Evolutionary conservation across 2,797 vertebrate species (phyloP), one percentile per base, ranked within the genome.

Genomic region (Danionella dracula): DNA sequence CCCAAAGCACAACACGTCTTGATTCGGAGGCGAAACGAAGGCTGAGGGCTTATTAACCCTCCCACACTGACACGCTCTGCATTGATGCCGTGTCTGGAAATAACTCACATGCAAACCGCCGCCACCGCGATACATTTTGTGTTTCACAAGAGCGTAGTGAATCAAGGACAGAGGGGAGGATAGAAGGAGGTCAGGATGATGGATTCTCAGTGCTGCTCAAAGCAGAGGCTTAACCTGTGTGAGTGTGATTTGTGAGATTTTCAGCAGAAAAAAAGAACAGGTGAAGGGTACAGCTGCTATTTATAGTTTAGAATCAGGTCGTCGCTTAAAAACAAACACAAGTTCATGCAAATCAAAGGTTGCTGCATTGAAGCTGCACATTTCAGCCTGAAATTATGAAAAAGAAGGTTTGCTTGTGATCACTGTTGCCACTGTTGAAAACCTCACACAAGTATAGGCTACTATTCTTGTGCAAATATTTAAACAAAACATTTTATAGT

Each of bases 21-120:
- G 4, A 11, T 48, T 38, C 44, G 44, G 44, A 57, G 16, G 31
- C 53, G 58, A 63, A 50, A 42, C 35, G 53, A 61, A 75, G 46
- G 55, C 49, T 55, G 45, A n/a, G 42, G 40, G 70, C 67, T 73
- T 73, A 60, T 78, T 75, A 68, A 65, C 63, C 44, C 60, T 65
- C 71, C 67, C 41, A 71, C 71, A 23, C 64, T 72, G 59, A 59
- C 65, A 71, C 61, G 56, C 56, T 49, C 54, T 17, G 49, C 34
- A 50, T 49, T 70, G 54, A 68, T 59, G 51, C 50, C 32, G 49
- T 17, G 17, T 38, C 64, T 68, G 38, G 57, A 68, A 75, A 71
- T 61, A 66, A 57, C 56, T 40, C 16, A 3, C 50, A 60, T 59
- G 70, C 60, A 56, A 68, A 57, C 45, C 41, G 40, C 34, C 31